phyloP scores from a whole-genome alignment of 2,888 invertebrate genomes.

The Ochropacha duplaris region DNA sequence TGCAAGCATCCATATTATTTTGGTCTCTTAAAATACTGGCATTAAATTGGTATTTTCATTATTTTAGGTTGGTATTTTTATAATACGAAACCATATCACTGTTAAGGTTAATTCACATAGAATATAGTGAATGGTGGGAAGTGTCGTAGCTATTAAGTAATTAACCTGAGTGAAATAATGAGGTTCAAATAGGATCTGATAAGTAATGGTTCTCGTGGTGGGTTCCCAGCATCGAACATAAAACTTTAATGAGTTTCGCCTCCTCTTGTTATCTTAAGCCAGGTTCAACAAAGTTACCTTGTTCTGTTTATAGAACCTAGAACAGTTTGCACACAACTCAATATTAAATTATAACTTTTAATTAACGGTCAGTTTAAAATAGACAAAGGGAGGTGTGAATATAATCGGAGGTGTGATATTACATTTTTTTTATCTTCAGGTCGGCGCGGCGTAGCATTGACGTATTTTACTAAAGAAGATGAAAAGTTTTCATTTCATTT shows the following conservation, averaged over 20 bases:
- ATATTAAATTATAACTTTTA: conserved; percentile 65
- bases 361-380: conserved; percentile 47
- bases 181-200: conserved; percentile 45
- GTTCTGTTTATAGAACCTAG: conserved; percentile 67
- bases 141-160: conserved; percentile 4
- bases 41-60: no score
- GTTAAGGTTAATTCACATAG: no score
- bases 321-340: conserved; percentile 54
- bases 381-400: conserved; percentile 29
- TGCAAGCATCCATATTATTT: no score
- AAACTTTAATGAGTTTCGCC: conserved; percentile 78
- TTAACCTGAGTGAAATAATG: conserved; percentile 48
- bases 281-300: conserved; percentile 59
- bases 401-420: conserved; percentile 11
- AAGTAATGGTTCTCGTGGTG: conserved; percentile 51
- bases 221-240: conserved; percentile 53
- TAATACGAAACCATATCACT: no score
- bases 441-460: neutral
- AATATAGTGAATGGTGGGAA: neutral
- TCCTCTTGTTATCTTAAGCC: conserved; percentile 70
- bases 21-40: no score
- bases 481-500: no score
- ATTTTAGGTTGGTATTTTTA: no score
- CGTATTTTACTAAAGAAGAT: no score
- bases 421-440: neutral